A percentile compares a stretch with the other conserved stretches of the same genome.
phyloP scores from a whole-genome alignment of 1,140 invertebrate genomes.

The Microplitis demolitor region DNA sequence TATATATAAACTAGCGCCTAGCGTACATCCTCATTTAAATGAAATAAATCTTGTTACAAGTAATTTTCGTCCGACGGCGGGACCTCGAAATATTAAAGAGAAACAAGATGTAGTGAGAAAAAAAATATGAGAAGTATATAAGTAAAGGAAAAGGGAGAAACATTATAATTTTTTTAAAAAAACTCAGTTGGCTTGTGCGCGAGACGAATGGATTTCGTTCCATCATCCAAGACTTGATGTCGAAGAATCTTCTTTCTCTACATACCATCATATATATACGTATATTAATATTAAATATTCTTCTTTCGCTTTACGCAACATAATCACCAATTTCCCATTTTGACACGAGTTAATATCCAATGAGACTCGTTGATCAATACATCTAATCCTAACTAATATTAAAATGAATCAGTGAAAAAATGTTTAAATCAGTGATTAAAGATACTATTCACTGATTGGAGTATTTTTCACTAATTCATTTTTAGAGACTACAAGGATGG shows the following conservation, averaged over 20 bases:
- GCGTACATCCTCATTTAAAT: constrained; percentile 55
- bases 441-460: too few relatives aligned
- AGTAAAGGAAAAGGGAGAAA: not conserved
- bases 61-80: constrained; percentile 46
- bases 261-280: not conserved
- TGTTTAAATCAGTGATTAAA: too few relatives aligned
- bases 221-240: constrained; percentile 30
- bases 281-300: not conserved
- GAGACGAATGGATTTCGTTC: constrained; percentile 50
- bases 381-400: too few relatives aligned
- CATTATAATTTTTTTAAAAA: constrained; percentile 34
- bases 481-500: not conserved
- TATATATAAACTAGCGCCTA: constrained; percentile 31
- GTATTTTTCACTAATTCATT: too few relatives aligned
- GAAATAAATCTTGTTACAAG: constrained; percentile 56
- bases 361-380: too few relatives aligned
- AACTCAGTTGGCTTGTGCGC: constrained; percentile 30
- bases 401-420: too few relatives aligned
- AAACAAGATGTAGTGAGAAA: not conserved
- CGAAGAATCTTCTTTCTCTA: constrained; percentile 17
- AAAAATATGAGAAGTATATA: constrained; percentile 1
- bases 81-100: constrained; percentile 36
- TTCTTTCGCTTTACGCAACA: not conserved
- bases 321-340: constrained; percentile 28
- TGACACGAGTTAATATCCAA: not conserved